Conservation (phyloP, 2,797 vertebrate genomes). For the Gouania willdenowi region DNA sequence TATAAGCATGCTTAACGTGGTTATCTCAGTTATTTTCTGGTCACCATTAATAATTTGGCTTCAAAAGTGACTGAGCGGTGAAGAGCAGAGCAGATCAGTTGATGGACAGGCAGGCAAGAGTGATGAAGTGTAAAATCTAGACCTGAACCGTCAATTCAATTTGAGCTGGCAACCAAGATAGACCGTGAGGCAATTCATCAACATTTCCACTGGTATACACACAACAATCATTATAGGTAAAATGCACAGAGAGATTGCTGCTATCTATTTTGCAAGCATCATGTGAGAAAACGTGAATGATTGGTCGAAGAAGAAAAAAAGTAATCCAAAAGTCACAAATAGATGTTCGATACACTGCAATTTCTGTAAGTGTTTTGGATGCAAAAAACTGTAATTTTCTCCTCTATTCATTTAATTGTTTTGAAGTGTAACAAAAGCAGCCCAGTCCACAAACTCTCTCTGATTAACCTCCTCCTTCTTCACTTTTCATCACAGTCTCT, state of each 20-base stretch:
- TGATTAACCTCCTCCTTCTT: slow-evolving; percentile 4
- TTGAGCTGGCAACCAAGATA: slow-evolving; percentile 12
- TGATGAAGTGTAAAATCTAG: slow-evolving; percentile 27
- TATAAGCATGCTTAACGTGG: slow-evolving; percentile 43
- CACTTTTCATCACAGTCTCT: slow-evolving; percentile 20
- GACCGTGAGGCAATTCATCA: slow-evolving; percentile 24
- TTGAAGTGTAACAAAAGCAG: neutral
- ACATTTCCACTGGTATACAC: slow-evolving; percentile 32
- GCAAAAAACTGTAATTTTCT: neutral
- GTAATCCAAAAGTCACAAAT: too few relatives aligned
- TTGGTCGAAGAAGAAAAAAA: too few relatives aligned
- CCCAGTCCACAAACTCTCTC: too few relatives aligned
- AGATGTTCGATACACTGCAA: too few relatives aligned
- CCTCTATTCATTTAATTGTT: neutral
- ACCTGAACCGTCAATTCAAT: slow-evolving; percentile 6
- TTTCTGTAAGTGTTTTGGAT: neutral
- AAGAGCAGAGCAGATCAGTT: slow-evolving; percentile 14
- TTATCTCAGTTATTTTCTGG: slow-evolving; percentile 29
- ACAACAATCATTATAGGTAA: slow-evolving; percentile 43
- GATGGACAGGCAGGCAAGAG: slow-evolving; percentile 32
- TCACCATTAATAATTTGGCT: slow-evolving; percentile 42
- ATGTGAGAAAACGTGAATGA: too few relatives aligned
- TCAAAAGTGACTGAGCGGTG: slow-evolving; percentile 9
- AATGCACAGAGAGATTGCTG: slow-evolving; percentile 15
- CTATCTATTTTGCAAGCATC: slow-evolving; percentile 28